Conservation (phyloP, 37 sponge, comb jelly and placozoan genomes). For the Theonella swinhoei region DNA sequence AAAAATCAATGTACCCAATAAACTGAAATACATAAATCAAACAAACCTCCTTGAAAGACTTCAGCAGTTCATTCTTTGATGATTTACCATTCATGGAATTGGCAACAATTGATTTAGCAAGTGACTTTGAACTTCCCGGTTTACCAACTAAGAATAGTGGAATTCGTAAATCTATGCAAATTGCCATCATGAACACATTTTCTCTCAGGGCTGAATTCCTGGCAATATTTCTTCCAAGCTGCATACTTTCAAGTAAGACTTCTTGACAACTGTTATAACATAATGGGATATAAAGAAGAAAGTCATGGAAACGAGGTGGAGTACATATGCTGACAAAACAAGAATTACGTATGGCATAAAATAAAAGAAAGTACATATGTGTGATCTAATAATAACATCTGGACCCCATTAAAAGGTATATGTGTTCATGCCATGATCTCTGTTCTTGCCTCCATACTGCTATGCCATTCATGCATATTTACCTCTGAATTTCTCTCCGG, state of each 20-base stretch:
- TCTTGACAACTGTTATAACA: conserved; percentile 49
- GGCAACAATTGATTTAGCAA: conserved; percentile 68
- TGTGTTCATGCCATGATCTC: neutral
- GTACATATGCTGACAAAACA: neutral
- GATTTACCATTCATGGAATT: conserved; percentile 62
- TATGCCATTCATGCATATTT: too few relatives aligned
- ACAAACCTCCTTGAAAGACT: conserved; percentile 62
- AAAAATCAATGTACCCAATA: too few relatives aligned
- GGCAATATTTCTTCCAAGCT: conserved; percentile 67
- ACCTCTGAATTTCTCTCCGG: conserved; percentile 65
- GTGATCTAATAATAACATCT: neutral
- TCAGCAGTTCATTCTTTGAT: conserved; percentile 43
- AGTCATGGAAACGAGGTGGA: too few relatives aligned
- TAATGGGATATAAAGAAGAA: too few relatives aligned
- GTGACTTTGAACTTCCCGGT: conserved; percentile 83
- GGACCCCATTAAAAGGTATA: neutral
- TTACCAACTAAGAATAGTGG: conserved; percentile 83
- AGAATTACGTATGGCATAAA: too few relatives aligned
- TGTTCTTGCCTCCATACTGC: too few relatives aligned
- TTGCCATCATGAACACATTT: conserved; percentile 88
- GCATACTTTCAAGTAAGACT: conserved; percentile 61
- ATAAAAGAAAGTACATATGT: neutral
- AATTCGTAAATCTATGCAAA: conserved; percentile 78
- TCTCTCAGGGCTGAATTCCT: conserved; percentile 71
- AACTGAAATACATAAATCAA: neutral